Evolutionary conservation across 2,113 vertebrate species (phyloP).

Genomic region (Excalfactoria chinensis): DNA sequence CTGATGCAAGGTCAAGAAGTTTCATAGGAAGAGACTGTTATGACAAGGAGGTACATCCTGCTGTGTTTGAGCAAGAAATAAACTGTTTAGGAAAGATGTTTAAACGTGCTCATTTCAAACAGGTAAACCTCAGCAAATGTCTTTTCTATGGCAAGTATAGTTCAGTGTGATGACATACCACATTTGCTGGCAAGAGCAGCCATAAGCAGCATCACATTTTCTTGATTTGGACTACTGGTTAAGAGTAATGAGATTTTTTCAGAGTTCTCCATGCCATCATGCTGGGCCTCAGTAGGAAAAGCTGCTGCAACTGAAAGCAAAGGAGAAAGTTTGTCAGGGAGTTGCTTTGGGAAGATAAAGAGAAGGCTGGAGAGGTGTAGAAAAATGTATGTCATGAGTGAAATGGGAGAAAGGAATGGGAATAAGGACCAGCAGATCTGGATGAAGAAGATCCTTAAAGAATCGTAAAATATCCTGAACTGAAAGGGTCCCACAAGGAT

Average conservation of each 20-base stretch:
- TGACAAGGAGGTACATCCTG: neutral
- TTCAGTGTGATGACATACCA: neutral
- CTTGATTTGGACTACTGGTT: neutral
- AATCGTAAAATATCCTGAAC: neutral
- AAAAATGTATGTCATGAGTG: neutral
- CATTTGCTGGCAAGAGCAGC: neutral
- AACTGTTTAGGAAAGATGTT: neutral
- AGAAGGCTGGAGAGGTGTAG: neutral
- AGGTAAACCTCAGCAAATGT: neutral
- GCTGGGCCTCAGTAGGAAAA: neutral
- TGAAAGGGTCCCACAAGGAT: neutral
- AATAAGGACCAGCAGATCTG: neutral
- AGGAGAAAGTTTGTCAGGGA: neutral
- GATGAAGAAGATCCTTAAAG: neutral
- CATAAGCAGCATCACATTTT: neutral
- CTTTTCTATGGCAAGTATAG: neutral
- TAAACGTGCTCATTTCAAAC: neutral
- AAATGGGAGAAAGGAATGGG: neutral
- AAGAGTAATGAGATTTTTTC: neutral
- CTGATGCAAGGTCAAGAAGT: neutral
- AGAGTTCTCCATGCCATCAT: neutral
- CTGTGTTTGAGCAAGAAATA: neutral
- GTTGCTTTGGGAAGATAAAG: neutral
- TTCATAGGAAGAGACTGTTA: neutral
- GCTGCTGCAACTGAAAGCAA: neutral